These are phyloP conservation scores for Lepeophtheirus salmonis DNA, from an alignment of 1,140 invertebrate species.

Conservation along the genomic window DNA sequence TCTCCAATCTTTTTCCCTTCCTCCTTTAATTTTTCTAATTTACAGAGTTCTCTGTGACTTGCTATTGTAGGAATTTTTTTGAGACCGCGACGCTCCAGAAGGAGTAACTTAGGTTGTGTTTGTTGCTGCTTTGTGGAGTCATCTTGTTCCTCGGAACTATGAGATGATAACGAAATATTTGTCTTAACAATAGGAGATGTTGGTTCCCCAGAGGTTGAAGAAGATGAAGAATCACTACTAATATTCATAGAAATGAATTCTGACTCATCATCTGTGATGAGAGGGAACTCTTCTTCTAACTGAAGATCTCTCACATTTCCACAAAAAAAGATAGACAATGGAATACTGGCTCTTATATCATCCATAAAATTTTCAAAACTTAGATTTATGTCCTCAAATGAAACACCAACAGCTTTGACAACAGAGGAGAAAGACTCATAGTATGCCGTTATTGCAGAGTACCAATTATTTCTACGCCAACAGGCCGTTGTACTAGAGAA, in stretches of 20 bases:
- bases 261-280: not conserved
- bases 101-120: not conserved
- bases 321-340: slow-evolving; percentile 1
- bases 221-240: not conserved
- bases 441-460: not conserved
- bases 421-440: not conserved
- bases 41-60: not conserved
- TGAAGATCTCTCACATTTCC: slow-evolving; percentile 4
- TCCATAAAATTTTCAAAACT: not conserved
- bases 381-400: not conserved
- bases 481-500: slow-evolving; percentile 3
- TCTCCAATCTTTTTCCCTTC: not conserved
- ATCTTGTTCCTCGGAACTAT: not conserved
- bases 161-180: not conserved
- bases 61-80: slow-evolving; percentile 10
- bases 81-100: not conserved
- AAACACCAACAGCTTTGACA: not conserved
- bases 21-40: not conserved
- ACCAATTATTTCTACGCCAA: not conserved
- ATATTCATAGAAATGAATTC: not conserved
- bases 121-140: not conserved
- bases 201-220: too few relatives aligned
- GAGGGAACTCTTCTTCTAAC: not conserved
- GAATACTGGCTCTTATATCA: slow-evolving; percentile 6
- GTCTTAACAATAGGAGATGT: not conserved